These are phyloP conservation scores for Eubasilissa splendida DNA, from an alignment of 2,888 invertebrate genomes.

Conservation along the genomic window DNA sequence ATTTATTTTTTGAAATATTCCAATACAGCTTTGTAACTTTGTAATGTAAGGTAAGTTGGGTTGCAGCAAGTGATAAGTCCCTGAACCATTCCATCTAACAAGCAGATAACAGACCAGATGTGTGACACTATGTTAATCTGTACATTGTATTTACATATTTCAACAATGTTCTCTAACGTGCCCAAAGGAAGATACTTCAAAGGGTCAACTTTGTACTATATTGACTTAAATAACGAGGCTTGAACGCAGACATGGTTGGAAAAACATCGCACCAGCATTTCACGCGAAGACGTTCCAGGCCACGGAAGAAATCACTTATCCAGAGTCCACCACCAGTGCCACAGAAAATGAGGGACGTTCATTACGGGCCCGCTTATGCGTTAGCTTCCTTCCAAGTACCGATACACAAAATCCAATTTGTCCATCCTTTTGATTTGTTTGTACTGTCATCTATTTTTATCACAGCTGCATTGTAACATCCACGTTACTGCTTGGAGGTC, in stretches of 20 bases:
- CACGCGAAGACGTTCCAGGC: background rate
- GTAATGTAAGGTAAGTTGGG: too few relatives aligned
- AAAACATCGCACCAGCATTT: background rate
- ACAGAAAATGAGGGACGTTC: too few relatives aligned
- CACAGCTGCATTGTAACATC: background rate
- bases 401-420: too few relatives aligned
- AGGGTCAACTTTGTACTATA: slow-evolving; percentile 44
- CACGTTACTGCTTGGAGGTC: background rate
- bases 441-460: background rate
- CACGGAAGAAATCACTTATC: too few relatives aligned
- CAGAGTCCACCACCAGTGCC: too few relatives aligned
- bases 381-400: too few relatives aligned
- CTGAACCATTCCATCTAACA: slow-evolving; percentile 44
- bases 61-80: background rate
- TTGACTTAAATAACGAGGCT: slow-evolving; percentile 33
- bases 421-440: too few relatives aligned
- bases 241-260: slow-evolving; percentile 3
- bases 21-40: too few relatives aligned
- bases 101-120: slow-evolving; percentile 36
- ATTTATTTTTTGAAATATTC: too few relatives aligned
- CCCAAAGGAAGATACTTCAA: slow-evolving; percentile 49
- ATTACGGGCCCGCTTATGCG: too few relatives aligned
- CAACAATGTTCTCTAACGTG: slow-evolving; percentile 29
- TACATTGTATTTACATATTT: slow-evolving; percentile 34
- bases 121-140: slow-evolving; percentile 38